Base-by-base conservation (phyloP, 2,888 invertebrate genomes). In the Carabus problematicus region DNA sequence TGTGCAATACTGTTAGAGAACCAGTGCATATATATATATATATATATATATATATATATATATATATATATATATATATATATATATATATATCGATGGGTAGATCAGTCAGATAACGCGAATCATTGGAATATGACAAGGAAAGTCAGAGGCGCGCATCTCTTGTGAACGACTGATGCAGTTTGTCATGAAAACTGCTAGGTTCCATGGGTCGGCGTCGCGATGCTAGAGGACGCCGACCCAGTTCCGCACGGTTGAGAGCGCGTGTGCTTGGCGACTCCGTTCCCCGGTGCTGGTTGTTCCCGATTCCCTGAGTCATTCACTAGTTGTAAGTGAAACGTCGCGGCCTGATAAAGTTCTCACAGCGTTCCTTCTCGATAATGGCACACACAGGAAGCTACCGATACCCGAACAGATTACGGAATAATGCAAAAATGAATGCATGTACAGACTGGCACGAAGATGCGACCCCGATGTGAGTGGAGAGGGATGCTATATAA, bases 381-480 rank as follows among this genome's bases (percentile, higher is more conserved):
- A 16, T 19, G 40, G 49, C 14, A 29, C 40, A 29, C 40, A 11
- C 58, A 47, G 49, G 62, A 62, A 62, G 62, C 62, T 62, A 62
- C 47, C 62, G 62, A 62, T 49, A 54, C 63, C 18, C 54, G 54
- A 29, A 52, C 52, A 63, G 63, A 63, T 63, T 63, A 63, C 54
- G 54, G 41, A 63, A 63, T 63, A 63, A 63, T 54, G 63, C 52
- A 63, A 63, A 29, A 63, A 63, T 54, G 63, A 63, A 63, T 63
- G 63, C 63, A 49, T 63, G 63, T 63, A 63, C 61, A 61, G 61
- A 49, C 47, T 39, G 39, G n/a, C 19, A 12, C 41, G 18, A 45
- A 16, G 19, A 18, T 45, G 29, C 14, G 29, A 29, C 18, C 16
- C 14, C 39, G 29, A 29, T 29, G 29, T 29, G 29, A 6, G 3